Percentiles rank a stretch among this genome's conserved stretches.
phyloP scores from a whole-genome alignment of 1,140 invertebrate species.

The Scaptomyza pallida region DNA sequence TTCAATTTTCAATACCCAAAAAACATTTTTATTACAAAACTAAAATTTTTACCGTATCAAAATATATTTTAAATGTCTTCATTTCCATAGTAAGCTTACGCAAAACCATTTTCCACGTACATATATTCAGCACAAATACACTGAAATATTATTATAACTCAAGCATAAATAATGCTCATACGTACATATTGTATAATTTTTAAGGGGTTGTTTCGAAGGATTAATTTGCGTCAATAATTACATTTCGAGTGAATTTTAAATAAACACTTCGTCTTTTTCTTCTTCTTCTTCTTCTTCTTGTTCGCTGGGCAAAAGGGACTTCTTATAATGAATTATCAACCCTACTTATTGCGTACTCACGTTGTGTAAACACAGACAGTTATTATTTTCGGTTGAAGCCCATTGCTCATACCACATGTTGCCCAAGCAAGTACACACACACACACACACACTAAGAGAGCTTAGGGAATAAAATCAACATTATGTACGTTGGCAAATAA shows the following conservation, averaged over 20 bases:
- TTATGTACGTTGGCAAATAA: conserved; percentile 1
- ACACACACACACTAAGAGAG: conserved; percentile 22
- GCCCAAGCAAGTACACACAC: conserved; percentile 27
- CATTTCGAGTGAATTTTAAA: conserved; percentile 49
- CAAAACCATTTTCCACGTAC: too few relatives aligned
- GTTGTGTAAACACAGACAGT: conserved; percentile 34
- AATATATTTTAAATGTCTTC: too few relatives aligned
- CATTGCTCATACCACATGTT: conserved; percentile 73
- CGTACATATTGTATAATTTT: neutral
- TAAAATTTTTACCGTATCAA: too few relatives aligned
- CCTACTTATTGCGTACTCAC: neutral
- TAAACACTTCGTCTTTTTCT: conserved; percentile 41
- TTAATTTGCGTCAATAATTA: conserved; percentile 40
- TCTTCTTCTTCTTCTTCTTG: too few relatives aligned
- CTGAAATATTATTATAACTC: too few relatives aligned
- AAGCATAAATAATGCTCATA: too few relatives aligned
- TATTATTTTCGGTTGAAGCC: conserved; percentile 30
- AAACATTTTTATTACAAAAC: too few relatives aligned
- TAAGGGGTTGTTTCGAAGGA: neutral
- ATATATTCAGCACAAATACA: too few relatives aligned
- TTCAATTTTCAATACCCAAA: too few relatives aligned
- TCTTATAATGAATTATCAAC: neutral
- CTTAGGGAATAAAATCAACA: conserved; percentile 44
- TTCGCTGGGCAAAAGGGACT: neutral
- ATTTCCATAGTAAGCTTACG: too few relatives aligned